Percentiles rank a stretch among this genome's conserved stretches.
phyloP scores from a whole-genome alignment of 2,797 vertebrate species.

The Muscicapa striata region DNA sequence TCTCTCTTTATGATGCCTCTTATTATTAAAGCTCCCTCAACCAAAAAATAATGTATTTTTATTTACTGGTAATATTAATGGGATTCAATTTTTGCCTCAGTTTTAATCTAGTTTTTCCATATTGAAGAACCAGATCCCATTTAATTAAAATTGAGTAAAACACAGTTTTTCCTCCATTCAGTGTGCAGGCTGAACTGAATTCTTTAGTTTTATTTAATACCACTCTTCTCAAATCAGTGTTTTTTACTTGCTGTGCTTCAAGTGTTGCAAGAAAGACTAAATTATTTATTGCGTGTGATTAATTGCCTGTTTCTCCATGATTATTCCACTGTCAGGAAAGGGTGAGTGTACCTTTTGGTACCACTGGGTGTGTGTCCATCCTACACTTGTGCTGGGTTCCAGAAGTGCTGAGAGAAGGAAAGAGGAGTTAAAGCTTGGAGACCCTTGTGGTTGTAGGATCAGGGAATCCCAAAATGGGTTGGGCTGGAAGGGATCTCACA shows the following conservation, averaged over 20 bases:
- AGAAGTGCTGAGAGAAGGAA: not conserved
- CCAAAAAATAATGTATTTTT: conserved; percentile 39
- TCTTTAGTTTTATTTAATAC: not conserved
- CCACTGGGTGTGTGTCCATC: rapidly evolving
- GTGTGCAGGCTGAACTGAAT: not conserved
- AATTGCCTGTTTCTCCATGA: not conserved
- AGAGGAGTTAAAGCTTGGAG: too few species aligned
- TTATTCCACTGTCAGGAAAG: not conserved
- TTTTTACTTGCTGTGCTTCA: not conserved
- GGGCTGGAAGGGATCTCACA: not conserved
- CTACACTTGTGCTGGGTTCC: not conserved
- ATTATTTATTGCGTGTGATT: not conserved
- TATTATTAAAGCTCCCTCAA: conserved; percentile 44
- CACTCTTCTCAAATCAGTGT: not conserved
- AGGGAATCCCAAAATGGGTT: not conserved
- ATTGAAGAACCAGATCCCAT: conserved; percentile 1
- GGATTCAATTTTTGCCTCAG: conserved; percentile 34
- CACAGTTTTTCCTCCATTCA: not conserved
- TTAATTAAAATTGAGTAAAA: not conserved
- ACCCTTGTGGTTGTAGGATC: not conserved
- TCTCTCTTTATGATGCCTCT: not conserved
- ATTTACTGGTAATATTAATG: conserved; percentile 11
- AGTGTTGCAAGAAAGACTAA: not conserved
- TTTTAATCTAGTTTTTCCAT: conserved; percentile 30
- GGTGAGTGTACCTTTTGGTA: rapidly evolving